Conservation (phyloP, 2,888 invertebrate genomes). For the Anorthoa munda region DNA sequence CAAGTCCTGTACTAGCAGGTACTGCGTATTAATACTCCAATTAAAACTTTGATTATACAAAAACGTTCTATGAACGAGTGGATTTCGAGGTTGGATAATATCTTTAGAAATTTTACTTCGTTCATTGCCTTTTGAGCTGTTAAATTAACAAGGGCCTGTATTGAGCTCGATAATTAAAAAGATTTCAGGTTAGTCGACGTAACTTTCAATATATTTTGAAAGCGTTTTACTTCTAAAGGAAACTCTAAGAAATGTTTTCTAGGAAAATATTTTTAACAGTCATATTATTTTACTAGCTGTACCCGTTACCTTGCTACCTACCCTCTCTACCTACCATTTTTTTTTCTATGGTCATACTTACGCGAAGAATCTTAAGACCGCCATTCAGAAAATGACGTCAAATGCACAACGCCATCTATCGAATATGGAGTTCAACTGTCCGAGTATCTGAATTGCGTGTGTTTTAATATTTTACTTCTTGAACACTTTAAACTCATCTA, state of each 20-base stretch:
- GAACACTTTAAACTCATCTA: too few species aligned
- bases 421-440: too few species aligned
- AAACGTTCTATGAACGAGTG: constrained; percentile 59
- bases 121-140: constrained; percentile 39
- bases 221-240: constrained; percentile 1
- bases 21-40: constrained; percentile 80
- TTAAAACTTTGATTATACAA: constrained; percentile 77
- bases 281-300: background rate
- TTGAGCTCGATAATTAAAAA: constrained; percentile 49
- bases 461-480: too few species aligned
- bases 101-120: constrained; percentile 37
- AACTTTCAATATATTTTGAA: constrained; percentile 39
- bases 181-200: constrained; percentile 37
- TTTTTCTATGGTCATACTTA: too few species aligned
- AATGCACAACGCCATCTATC: too few species aligned
- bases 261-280: background rate
- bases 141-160: constrained; percentile 45
- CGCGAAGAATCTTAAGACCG: too few species aligned
- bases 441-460: too few species aligned
- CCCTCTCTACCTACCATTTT: too few species aligned
- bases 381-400: too few species aligned
- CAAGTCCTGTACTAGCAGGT: constrained; percentile 58
- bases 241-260: background rate
- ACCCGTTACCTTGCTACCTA: too few species aligned
- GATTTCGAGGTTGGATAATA: constrained; percentile 43